Conservation (phyloP, 2,113 vertebrate genomes). For the Puffinus mauretanicus region DNA sequence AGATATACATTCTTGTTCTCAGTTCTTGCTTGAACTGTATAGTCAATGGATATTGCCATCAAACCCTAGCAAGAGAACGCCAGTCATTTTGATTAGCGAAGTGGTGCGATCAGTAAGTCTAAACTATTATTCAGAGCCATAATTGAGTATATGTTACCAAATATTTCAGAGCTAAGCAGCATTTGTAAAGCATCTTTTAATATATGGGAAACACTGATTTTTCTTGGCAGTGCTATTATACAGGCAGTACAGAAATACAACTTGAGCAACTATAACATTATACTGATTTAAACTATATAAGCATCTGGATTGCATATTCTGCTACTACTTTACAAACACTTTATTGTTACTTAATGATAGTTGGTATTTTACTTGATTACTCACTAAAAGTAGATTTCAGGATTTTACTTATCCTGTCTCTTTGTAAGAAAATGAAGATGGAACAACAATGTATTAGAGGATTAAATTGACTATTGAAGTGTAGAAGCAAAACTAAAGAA, state of each 20-base stretch:
- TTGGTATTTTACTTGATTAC: not conserved
- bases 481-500: not conserved
- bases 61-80: constrained; percentile 84
- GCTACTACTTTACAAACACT: not conserved
- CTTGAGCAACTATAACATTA: not conserved
- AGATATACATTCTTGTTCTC: constrained; percentile 98
- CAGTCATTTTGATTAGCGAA: constrained; percentile 90
- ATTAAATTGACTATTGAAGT: not conserved
- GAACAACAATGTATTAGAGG: not conserved
- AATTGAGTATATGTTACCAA: not conserved
- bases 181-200: not conserved
- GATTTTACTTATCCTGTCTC: not conserved
- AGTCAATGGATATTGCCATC: constrained; percentile 95
- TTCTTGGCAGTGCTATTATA: not conserved
- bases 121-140: not conserved
- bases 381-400: not conserved
- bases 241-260: not conserved
- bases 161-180: not conserved
- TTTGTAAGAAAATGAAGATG: not conserved
- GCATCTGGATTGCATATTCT: not conserved
- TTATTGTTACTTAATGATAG: not conserved
- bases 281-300: not conserved
- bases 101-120: constrained; percentile 93
- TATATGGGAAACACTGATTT: not conserved
- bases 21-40: constrained; percentile 96